Base-by-base conservation (phyloP, 2,113 vertebrate species). In the Sinosuthora webbiana region DNA sequence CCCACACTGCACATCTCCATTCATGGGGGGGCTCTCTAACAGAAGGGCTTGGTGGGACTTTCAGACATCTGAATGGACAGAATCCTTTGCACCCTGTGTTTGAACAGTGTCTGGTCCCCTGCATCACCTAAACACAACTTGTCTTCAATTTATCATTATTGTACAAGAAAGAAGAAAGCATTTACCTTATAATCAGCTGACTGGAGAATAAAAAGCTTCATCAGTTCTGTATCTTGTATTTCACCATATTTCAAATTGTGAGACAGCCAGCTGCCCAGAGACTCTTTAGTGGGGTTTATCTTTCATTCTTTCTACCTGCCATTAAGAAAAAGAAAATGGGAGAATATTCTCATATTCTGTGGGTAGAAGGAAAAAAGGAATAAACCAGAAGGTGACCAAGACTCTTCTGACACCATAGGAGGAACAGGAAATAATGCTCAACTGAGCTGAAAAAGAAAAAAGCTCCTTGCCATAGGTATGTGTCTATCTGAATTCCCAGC, bases 1-100 rank as follows among this genome's bases (percentile, higher is more conserved):
- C 12, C 28, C 45, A 45, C 1, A 0, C n/a, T 37, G 52, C 25
- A 11, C 16, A 31, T n/a, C 45, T 67, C 39, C 23, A 30, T 28
- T 10, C 15, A 1, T 0, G 0, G 16, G 39, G 22, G 23, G 13
- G 52, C 8, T 18, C 20, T 25, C 30, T 41, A 67, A 37, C 27
- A 74, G 39, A 39, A 80, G n/a, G 8, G 28, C 17, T 81, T 0
- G 0, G 10, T 56, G 23, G 24, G 35, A 31, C 18, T 71, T 78
- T 16, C 35, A 18, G 50, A 52, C 22, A 24, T 31, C 13, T 17
- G 5, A 44, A 41, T 15, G 24, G 24, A 75, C 25, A 64, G 81
- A 88, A 64, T 64, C 47, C 30, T 86, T 57, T 8, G 2, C 31
- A 52, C 41, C 10, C 15, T 56, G 15, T 9, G 0, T 71, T 78